phyloP scores from a whole-genome alignment of 2,797 vertebrate species.

The Notolabrus celidotus region DNA sequence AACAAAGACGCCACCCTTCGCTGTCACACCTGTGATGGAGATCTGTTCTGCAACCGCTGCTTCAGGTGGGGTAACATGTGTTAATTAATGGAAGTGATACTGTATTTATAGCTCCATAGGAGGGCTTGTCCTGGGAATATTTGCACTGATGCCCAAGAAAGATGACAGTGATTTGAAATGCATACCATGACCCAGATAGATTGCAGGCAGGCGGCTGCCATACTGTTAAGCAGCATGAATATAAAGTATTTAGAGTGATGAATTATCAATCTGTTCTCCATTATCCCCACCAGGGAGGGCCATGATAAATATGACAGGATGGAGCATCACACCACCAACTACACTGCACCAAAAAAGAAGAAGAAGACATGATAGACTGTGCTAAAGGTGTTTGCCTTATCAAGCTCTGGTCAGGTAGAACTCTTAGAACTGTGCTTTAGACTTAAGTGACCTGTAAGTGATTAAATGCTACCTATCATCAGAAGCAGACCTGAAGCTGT shows the following conservation, averaged over 20 bases:
- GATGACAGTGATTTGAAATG: slow-evolving; percentile 62
- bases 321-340: slow-evolving; percentile 90
- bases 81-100: neutral
- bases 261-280: slow-evolving; percentile 74
- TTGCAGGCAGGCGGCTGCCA: slow-evolving; percentile 57
- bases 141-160: slow-evolving; percentile 28
- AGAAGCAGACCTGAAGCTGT: slow-evolving; percentile 11
- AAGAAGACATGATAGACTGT: slow-evolving; percentile 75
- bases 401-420: slow-evolving; percentile 32
- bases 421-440: slow-evolving; percentile 45
- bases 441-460: slow-evolving; percentile 52
- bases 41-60: slow-evolving; percentile 95
- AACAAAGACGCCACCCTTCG: slow-evolving; percentile 91
- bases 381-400: slow-evolving; percentile 30
- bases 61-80: slow-evolving; percentile 85
- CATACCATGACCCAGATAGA: slow-evolving; percentile 73
- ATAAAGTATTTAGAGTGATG: slow-evolving; percentile 81
- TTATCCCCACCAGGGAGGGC: slow-evolving; percentile 89
- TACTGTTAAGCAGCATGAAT: slow-evolving; percentile 74
- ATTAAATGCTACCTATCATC: slow-evolving; percentile 29
- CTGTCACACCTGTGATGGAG: slow-evolving; percentile 92
- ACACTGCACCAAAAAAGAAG: slow-evolving; percentile 82
- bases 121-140: slow-evolving; percentile 34
- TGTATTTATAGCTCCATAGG: slow-evolving; percentile 1
- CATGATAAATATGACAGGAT: slow-evolving; percentile 94